Evolutionary conservation across 1,140 invertebrate genomes (phyloP), one percentile per base, ranked within the genome.

Genomic region (Nomia melanderi): DNA sequence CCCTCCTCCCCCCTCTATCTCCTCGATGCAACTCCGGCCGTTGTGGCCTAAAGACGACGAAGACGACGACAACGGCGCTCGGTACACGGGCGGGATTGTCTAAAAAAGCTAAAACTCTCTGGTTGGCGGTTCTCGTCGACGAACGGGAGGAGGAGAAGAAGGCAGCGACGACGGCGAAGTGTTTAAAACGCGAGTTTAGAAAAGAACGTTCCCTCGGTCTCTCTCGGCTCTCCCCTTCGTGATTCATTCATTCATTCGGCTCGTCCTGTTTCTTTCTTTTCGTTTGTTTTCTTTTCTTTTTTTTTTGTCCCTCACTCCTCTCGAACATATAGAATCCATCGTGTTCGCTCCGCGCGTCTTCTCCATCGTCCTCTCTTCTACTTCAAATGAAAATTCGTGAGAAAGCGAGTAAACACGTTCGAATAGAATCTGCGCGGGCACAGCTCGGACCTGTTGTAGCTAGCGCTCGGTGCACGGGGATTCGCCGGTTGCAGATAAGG

Each of bases 351-450:
- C 33, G 33, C 33, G 33, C 8, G 33, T 50, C n/a, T 20, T n/a
- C 47, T 50, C 20, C 47, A 17, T 53, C 50, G 50, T 53, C 50
- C 25, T 56, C 3, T 70, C 57, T 59, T 70, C 84, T 88, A 91
- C 33, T 91, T 91, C 36, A 91, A 88, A 86, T 92, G 88, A 82
- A 90, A 91, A 84, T 92, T 91, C 7, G 87, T 88, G 82, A 92
- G 88, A 83, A 91, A 92, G 73, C 89, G 88, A 60, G 90, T 90
- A 76, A 91, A 91, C 54, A 91, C 83, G 80, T 90, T 91, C 29
- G 89, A 91, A 67, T 90, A 90, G 81, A 90, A 90, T 81, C 85
- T 88, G 65, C 87, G 87, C 57, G 89, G 89, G 67, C 83, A 89
- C 25, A 90, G 77, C 20, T 91, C 89, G 71, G 84, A 88, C 74